Conservation (phyloP, 2,113 vertebrate species). For the Phalacrocorax brasilianus region DNA sequence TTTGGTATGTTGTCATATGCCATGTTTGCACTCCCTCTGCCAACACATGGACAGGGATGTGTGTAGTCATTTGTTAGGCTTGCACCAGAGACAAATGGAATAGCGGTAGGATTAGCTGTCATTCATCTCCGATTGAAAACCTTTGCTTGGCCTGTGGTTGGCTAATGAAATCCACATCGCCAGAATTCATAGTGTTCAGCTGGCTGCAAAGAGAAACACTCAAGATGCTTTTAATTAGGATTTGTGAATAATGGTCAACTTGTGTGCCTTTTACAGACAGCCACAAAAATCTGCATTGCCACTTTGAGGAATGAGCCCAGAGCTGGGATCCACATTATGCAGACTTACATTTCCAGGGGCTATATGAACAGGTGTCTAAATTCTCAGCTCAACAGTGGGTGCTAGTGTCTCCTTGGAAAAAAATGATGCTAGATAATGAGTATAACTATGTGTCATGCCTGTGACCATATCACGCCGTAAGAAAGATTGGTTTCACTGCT, state of each 20-base stretch:
- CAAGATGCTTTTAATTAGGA: conserved; percentile 70
- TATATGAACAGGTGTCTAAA: conserved; percentile 48
- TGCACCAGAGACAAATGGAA: conserved; percentile 40
- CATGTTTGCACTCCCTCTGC: conserved; percentile 55
- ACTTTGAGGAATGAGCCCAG: conserved; percentile 25
- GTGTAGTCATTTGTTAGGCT: conserved; percentile 16
- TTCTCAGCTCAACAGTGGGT: conserved; percentile 18
- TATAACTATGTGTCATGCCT: not conserved
- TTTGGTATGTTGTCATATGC: conserved; percentile 50
- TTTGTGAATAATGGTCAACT: conserved; percentile 48
- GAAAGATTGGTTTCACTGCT: conserved; percentile 35
- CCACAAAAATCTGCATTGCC: conserved; percentile 39
- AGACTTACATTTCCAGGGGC: conserved; percentile 1
- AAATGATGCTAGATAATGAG: not conserved
- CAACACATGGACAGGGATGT: conserved; percentile 44
- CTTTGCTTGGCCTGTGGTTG: conserved; percentile 25
- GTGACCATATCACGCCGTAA: not conserved
- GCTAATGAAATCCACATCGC: conserved; percentile 66
- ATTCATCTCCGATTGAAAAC: conserved; percentile 34
- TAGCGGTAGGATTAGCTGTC: conserved; percentile 39
- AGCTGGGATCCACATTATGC: not conserved
- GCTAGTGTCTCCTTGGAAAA: not conserved
- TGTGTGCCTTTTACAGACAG: conserved; percentile 36
- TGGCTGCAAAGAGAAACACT: conserved; percentile 51
- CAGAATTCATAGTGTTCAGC: conserved; percentile 4